A percentile compares a stretch with the other conserved stretches of the same genome.
These are phyloP conservation scores for Drosophila kanekoi DNA, from an alignment of 2,888 invertebrate species.

Conservation along the genomic window DNA sequence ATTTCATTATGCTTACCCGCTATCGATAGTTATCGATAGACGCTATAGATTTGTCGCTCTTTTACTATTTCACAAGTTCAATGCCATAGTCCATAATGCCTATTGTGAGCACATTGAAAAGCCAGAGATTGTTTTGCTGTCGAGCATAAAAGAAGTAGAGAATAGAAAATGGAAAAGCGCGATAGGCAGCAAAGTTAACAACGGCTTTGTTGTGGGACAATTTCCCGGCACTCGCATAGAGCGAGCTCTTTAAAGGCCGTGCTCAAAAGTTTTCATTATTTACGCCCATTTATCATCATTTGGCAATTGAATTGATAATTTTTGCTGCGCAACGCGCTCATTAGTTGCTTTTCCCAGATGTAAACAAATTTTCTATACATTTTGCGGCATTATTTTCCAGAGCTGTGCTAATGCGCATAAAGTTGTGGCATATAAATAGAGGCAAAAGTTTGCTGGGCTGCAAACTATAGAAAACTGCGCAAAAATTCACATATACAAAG, in stretches of 20 bases:
- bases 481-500: no score
- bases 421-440: neutral
- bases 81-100: neutral
- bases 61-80: no score
- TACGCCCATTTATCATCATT: slow-evolving; percentile 55
- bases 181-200: slow-evolving; percentile 34
- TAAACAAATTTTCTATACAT: neutral
- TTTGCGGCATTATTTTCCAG: no score
- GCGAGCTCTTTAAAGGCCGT: slow-evolving; percentile 9
- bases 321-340: slow-evolving; percentile 32
- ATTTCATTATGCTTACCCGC: no score
- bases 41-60: neutral
- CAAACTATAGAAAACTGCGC: no score
- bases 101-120: neutral
- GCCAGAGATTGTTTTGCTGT: slow-evolving; percentile 2
- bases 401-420: no score
- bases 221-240: slow-evolving; percentile 5
- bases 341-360: slow-evolving; percentile 42
- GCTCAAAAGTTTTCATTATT: slow-evolving; percentile 29
- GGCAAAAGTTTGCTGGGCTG: no score
- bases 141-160: slow-evolving; percentile 4
- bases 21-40: neutral
- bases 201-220: slow-evolving; percentile 21
- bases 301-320: slow-evolving; percentile 39
- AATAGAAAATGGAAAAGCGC: slow-evolving; percentile 27